phyloP scores from a whole-genome alignment of 2,888 invertebrate genomes.

The Pandemis cinnamomeana region DNA sequence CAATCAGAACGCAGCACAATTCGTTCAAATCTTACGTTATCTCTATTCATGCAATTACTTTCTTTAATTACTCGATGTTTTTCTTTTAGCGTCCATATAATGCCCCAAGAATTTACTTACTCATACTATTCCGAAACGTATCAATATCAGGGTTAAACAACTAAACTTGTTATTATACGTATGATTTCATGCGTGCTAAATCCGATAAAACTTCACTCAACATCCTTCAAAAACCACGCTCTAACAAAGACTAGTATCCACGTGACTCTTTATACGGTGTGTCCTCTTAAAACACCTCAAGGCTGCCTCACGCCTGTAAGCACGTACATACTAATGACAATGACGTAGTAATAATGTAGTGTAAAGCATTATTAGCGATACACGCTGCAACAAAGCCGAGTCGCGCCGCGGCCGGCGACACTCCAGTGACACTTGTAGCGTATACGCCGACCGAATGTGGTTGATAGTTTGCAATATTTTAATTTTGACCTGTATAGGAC shows the following conservation, averaged over 20 bases:
- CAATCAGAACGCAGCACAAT: neutral
- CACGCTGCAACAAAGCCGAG: constrained; percentile 70
- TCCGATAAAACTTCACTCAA: neutral
- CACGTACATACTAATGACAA: constrained; percentile 36
- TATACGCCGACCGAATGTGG: constrained; percentile 44
- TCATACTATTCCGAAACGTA: too few relatives aligned
- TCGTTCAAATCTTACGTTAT: too few relatives aligned
- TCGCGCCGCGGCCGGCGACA: constrained; percentile 54
- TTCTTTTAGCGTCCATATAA: too few relatives aligned
- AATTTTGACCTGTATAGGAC: too few relatives aligned
- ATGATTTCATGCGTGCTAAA: neutral
- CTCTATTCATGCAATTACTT: too few relatives aligned
- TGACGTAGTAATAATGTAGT: constrained; percentile 47
- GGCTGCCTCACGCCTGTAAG: neutral
- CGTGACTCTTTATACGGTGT: neutral
- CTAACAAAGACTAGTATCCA: neutral
- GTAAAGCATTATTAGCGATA: constrained; percentile 64
- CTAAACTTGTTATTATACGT: too few relatives aligned
- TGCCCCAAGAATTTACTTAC: too few relatives aligned
- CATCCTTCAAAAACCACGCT: neutral
- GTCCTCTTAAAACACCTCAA: constrained; percentile 22
- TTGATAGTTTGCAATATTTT: constrained; percentile 59
- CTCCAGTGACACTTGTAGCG: constrained; percentile 72
- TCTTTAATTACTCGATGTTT: too few relatives aligned
- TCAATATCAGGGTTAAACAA: too few relatives aligned